Percentiles rank a stretch among this genome's conserved stretches.
Evolutionary conservation across 2,113 vertebrate genomes (phyloP).

Genomic region (Turdus rufiventris): DNA sequence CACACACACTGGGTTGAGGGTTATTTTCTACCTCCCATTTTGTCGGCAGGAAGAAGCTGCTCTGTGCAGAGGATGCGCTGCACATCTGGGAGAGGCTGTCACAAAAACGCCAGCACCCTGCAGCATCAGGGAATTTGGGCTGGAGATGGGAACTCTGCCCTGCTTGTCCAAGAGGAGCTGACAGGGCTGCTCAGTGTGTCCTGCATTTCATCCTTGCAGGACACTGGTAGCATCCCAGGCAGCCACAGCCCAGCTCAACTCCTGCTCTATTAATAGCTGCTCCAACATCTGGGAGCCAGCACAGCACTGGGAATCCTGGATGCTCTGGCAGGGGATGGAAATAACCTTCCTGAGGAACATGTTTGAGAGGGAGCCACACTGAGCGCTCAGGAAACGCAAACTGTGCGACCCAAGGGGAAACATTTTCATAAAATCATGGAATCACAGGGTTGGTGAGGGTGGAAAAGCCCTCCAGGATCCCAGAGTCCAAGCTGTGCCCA

Average conservation of each 20-base stretch:
- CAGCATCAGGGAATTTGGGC: rapidly evolving
- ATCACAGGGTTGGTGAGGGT: rapidly evolving
- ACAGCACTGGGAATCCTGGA: neutral
- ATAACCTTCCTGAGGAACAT: neutral
- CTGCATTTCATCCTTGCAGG: neutral
- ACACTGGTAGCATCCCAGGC: neutral
- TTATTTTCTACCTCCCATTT: neutral
- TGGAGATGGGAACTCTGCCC: neutral
- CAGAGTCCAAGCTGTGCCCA: rapidly evolving
- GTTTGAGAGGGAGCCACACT: neutral
- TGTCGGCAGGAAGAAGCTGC: neutral
- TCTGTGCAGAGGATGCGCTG: neutral
- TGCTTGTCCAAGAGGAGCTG: neutral
- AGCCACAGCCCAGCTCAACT: neutral
- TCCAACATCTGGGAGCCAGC: neutral
- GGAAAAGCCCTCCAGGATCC: neutral
- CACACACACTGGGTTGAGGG: rapidly evolving
- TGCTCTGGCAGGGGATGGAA: neutral
- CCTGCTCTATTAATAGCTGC: neutral
- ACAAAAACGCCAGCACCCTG: neutral
- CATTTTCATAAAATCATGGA: rapidly evolving
- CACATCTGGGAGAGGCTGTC: neutral
- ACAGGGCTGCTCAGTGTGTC: neutral
- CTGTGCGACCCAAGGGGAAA: neutral
- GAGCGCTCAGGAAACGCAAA: neutral